These are phyloP conservation scores for Podarcis lilfordi DNA, from an alignment of 2,797 vertebrate species.

Conservation along the genomic window DNA sequence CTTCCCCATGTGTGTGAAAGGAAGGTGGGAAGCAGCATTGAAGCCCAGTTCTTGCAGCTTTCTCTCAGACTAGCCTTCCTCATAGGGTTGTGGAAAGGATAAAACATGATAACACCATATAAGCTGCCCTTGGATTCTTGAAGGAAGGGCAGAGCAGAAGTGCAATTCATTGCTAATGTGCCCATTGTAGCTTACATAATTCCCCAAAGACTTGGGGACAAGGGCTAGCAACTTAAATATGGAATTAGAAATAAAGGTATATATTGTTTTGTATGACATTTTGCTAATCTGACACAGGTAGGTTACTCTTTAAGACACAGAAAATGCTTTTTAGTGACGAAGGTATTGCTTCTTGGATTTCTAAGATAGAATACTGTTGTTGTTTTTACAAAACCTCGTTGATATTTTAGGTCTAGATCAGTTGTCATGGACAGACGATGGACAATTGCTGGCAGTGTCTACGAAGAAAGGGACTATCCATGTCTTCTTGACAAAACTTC, in stretches of 20 bases:
- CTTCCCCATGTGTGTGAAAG: neutral
- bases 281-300: neutral
- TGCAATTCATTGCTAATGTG: neutral
- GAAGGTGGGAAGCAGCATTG: neutral
- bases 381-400: neutral
- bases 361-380: neutral
- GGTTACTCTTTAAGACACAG: neutral
- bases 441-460: constrained; percentile 92
- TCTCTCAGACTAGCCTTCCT: neutral
- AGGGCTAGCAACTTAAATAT: neutral
- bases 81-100: neutral
- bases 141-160: neutral
- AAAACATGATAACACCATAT: neutral
- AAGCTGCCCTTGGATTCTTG: neutral
- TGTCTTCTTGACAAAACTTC: constrained; percentile 94
- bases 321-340: neutral
- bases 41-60: neutral
- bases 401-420: constrained; percentile 88
- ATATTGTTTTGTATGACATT: neutral
- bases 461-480: constrained; percentile 90
- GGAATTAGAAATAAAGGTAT: neutral
- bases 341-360: neutral
- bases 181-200: neutral
- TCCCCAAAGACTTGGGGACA: neutral
- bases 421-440: constrained; percentile 96